Conservation (phyloP, 1,140 invertebrate genomes). For the Propsilocerus akamusi region DNA sequence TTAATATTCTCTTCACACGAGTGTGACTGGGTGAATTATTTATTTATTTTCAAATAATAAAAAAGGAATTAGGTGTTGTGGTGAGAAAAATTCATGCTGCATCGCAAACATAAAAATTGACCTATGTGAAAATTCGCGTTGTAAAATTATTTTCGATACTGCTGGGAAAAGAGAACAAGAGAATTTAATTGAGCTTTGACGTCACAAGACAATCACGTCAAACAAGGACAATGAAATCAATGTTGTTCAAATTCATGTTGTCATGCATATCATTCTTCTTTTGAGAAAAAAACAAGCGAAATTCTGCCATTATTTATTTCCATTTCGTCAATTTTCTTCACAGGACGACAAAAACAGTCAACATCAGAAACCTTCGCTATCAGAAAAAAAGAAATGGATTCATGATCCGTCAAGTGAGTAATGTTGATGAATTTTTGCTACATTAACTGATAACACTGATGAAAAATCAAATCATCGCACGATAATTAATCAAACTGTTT, state of each 20-base stretch:
- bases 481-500: background rate
- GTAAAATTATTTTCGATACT: too few relatives aligned
- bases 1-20: too few relatives aligned
- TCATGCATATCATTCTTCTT: background rate
- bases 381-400: conserved; percentile 50
- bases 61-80: too few relatives aligned
- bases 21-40: too few relatives aligned
- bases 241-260: background rate
- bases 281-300: too few relatives aligned
- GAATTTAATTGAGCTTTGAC: background rate
- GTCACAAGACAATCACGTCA: background rate
- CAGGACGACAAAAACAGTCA: conserved; percentile 27
- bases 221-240: background rate
- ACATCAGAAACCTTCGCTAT: background rate
- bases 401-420: conserved; percentile 56
- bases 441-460: background rate
- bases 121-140: too few relatives aligned
- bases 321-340: background rate
- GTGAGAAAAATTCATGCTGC: too few relatives aligned
- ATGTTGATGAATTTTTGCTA: conserved; percentile 5
- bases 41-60: too few relatives aligned
- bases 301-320: background rate
- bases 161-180: background rate
- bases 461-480: background rate
- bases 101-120: too few relatives aligned